Conservation (phyloP, 1,140 invertebrate genomes). For the Chelonus insularis region DNA sequence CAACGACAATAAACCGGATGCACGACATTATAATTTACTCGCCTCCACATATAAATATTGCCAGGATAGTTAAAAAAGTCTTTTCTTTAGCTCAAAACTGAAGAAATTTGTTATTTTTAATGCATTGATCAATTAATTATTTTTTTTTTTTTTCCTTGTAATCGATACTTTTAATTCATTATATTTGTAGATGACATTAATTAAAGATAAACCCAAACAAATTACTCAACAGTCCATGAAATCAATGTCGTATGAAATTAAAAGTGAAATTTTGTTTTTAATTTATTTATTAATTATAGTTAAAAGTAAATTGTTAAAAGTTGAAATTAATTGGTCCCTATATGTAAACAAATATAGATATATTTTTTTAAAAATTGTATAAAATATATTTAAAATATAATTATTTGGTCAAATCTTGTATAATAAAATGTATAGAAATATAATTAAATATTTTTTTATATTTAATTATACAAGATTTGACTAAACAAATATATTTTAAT, state of each 20-base stretch:
- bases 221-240: conserved; percentile 14
- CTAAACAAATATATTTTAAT: no score
- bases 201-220: conserved; percentile 17
- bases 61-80: background rate
- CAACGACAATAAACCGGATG: conserved; percentile 23
- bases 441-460: no score
- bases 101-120: background rate
- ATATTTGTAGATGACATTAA: background rate
- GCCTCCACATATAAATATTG: background rate
- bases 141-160: no score
- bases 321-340: no score
- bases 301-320: no score
- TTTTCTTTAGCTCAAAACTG: background rate
- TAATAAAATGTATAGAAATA: no score
- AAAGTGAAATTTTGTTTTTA: conserved; percentile 2
- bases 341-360: no score
- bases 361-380: no score
- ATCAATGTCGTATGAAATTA: background rate
- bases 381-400: no score
- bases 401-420: no score
- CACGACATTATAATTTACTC: conserved; percentile 13
- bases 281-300: conserved; percentile 7
- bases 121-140: no score
- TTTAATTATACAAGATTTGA: no score
- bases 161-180: background rate